phyloP scores from a whole-genome alignment of 1,140 invertebrate genomes.

The Nasonia longicornis region DNA sequence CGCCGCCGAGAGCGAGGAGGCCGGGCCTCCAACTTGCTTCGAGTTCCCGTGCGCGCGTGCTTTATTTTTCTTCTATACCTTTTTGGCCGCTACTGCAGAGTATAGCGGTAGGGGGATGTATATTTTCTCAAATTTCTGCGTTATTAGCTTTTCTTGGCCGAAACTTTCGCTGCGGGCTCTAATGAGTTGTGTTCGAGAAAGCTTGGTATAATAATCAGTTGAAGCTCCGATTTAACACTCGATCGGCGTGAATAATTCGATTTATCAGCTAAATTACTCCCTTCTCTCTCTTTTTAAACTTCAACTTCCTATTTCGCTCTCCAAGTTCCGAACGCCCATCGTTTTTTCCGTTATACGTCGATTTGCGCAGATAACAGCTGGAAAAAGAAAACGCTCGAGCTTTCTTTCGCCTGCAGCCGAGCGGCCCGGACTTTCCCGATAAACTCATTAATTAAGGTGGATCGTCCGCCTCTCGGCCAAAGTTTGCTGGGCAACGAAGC shows the following conservation, averaged over 20 bases:
- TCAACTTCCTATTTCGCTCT: not conserved
- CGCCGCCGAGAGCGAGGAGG: not conserved
- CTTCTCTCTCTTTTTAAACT: not conserved
- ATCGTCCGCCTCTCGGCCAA: conserved; percentile 50
- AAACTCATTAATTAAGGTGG: conserved; percentile 70
- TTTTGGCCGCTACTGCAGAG: not conserved
- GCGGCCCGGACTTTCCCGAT: conserved; percentile 61
- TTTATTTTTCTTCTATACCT: conserved; percentile 6
- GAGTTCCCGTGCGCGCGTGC: not conserved
- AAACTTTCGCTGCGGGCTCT: not conserved
- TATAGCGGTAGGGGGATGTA: not conserved
- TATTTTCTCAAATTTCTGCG: conserved; percentile 9
- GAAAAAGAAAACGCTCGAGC: not conserved
- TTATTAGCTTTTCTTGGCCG: not conserved
- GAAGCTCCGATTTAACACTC: not conserved
- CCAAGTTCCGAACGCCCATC: not conserved
- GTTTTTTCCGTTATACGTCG: not conserved
- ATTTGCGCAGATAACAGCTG: not conserved
- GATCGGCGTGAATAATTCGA: not conserved
- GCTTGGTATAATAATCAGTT: not conserved
- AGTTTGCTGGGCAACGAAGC: too few species aligned
- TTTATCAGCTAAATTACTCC: conserved; percentile 27
- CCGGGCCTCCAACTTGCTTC: not conserved
- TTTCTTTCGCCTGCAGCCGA: not conserved
- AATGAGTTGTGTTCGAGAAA: not conserved